Base-by-base conservation (phyloP, 2,888 invertebrate species). In the Dendrolimus houi region DNA sequence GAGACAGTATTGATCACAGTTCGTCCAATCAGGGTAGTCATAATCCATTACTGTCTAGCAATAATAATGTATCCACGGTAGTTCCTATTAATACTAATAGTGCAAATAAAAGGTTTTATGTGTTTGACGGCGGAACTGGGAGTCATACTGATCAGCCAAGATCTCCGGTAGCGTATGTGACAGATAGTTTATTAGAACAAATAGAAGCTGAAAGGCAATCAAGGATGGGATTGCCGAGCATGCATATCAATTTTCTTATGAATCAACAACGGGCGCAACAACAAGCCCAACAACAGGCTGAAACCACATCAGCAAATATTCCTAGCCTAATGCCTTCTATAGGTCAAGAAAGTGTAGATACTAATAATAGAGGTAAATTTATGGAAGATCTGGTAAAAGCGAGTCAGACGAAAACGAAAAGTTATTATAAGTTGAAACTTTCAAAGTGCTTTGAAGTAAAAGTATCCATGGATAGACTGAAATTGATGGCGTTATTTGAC, bases 401-500 rank as follows among this genome's bases (percentile, higher is more conserved):
- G 0, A 92, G 87, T 54, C 92, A 92, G 57, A 83, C 91, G 1
- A 92, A 92, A 76, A 85, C 88, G 53, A 92, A 91, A 69, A 89
- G 86, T 72, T 96, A 95, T 80, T 96, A 97, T 83, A 95, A 95
- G 73, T 94, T 95, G 74, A 94, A 94, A 79, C 73, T 96, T 52
- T 91, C 92, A n/a, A 94, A 94, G 63, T 87, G 84, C 64, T 81
- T 89, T 52, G 92, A 93, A 68, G 79, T 97, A 0, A 98, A 97
- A 92, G 94, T 99, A 52, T 94, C 96, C 57, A 96, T 99, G 92
- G 99, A 99, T 82, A 93, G 99, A 54, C 90, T 99, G 56, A 96
- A 97, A 65, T 87, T 99, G 54, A 92, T 98, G 80, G 97, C 99
- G 1, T 90, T 99, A 13, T 94, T 99, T 67, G 99, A 99, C 85